Evolutionary conservation across 2,797 vertebrate species (phyloP).

Genomic region (Pogonophryne albipinna): DNA sequence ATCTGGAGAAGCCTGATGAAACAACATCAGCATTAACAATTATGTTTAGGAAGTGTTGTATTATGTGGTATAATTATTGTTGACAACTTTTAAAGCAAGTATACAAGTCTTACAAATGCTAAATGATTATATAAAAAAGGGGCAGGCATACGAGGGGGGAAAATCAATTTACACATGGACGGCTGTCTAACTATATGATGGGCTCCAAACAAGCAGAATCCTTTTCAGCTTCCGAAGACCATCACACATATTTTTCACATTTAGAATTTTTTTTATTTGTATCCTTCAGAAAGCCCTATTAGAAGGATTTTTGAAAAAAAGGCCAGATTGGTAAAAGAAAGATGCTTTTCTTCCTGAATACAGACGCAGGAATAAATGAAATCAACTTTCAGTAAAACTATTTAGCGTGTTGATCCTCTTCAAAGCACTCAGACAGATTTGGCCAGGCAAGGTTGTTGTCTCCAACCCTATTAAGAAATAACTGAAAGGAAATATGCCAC

Average conservation of each 20-base stretch:
- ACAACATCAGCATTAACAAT: constrained; percentile 46
- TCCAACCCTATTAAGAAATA: constrained; percentile 47
- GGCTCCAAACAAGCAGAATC: constrained; percentile 31
- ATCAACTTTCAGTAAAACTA: constrained; percentile 17
- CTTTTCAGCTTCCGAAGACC: constrained; percentile 17
- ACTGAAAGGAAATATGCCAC: constrained; percentile 43
- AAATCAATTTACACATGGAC: constrained; percentile 49
- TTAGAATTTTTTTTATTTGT: constrained; percentile 4
- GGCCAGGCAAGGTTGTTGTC: not conserved
- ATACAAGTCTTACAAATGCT: constrained; percentile 75
- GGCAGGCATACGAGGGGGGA: constrained; percentile 22
- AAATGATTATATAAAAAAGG: constrained; percentile 57
- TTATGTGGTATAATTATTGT: constrained; percentile 56
- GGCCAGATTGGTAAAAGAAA: constrained; percentile 3
- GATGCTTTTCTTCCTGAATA: constrained; percentile 16
- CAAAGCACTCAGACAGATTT: constrained; percentile 1
- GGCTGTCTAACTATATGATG: constrained; percentile 27
- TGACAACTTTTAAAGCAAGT: constrained; percentile 62
- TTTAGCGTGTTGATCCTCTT: constrained; percentile 8
- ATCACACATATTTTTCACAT: constrained; percentile 11
- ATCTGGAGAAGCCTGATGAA: constrained; percentile 59
- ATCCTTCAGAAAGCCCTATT: constrained; percentile 18
- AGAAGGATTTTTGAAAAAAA: constrained; percentile 36
- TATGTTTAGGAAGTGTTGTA: constrained; percentile 44
- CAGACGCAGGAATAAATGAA: constrained; percentile 7